phyloP scores from a whole-genome alignment of 2,888 invertebrate genomes.

The Sinohyriopsis cumingii region DNA sequence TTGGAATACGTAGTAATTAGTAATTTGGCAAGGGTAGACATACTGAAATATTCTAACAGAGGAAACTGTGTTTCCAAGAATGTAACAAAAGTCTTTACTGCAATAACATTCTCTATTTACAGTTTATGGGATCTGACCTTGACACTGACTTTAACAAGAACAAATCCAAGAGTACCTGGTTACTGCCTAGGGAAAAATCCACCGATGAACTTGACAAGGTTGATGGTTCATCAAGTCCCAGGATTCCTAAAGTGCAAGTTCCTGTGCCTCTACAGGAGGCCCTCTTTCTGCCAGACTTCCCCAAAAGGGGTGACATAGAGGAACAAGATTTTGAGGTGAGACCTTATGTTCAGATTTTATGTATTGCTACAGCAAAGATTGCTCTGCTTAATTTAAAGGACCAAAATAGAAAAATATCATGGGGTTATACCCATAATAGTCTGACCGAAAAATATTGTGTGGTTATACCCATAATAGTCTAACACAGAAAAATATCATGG shows the following conservation, averaged over 20 bases:
- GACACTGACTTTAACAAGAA: conserved; percentile 38
- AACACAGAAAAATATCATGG: too few species aligned
- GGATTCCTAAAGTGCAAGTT: conserved; percentile 71
- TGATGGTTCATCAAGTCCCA: conserved; percentile 17
- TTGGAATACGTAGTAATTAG: too few species aligned
- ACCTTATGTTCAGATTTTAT: not conserved
- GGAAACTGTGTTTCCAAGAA: not conserved
- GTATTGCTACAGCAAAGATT: too few species aligned
- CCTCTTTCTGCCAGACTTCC: conserved; percentile 91
- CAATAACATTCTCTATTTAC: not conserved
- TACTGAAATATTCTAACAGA: not conserved
- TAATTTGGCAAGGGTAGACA: not conserved
- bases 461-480: too few species aligned
- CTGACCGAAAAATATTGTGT: too few species aligned
- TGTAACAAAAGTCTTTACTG: too few species aligned
- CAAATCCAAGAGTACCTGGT: conserved; percentile 47
- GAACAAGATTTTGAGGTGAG: conserved; percentile 75
- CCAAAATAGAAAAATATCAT: not conserved
- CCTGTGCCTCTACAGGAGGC: conserved; percentile 87
- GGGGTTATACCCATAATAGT: not conserved
- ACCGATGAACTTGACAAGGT: conserved; percentile 37
- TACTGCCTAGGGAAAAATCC: conserved; percentile 44
- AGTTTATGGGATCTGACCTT: not conserved
- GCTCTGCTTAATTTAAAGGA: too few species aligned
- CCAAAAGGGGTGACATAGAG: conserved; percentile 78